Evolutionary conservation across 2,797 vertebrate genomes (phyloP), one percentile per base, ranked within the genome.

Genomic region (Schizothorax lantsangensis): DNA sequence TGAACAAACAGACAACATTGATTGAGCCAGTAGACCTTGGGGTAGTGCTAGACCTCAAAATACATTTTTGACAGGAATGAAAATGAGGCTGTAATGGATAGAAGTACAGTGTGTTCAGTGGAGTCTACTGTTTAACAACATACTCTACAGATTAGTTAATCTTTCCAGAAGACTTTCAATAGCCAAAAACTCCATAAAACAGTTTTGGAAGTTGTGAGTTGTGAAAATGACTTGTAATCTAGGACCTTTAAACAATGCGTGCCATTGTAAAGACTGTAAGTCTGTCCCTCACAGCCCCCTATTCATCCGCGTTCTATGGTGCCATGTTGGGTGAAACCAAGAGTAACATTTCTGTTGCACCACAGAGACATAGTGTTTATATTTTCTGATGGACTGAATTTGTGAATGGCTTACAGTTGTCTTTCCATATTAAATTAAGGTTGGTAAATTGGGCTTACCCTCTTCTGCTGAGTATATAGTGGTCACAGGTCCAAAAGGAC

Each of bases 401-500:
- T 19, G 47, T 0, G 5, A 36, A 21, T 52, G 26, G 15, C 4
- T 5, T 33, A 10, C 12, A 43, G 36, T 12, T 73, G 23, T 47
- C 12, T 62, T 6, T 11, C 2, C 47, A 14, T 30, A 33, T 66
- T 45, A 26, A 40, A 12, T 14, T 30, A 21, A 36, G 8, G 6
- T 36, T 36, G 21, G 30, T 77, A 33, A n/a, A 40, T 54, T 68
- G 40, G 1, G 19, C 89, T 21, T 94, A 98, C 97, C 97, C 96
- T 98, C 97, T 87, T 99, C 97, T 0, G 97, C 97, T 0, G 97
- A 99, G 90, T 97, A 97, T 87, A 98, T 97, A 11, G 97, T 95
- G 0, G 96, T 96, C 84, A 97, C 91, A 0, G 96, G 93, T 90
- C 97, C 98, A 90, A 99, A 98, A 2, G 96, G 96, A 0, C 97